phyloP scores from a whole-genome alignment of 2,797 vertebrate genomes.

The Chaetophractus vellerosus region DNA sequence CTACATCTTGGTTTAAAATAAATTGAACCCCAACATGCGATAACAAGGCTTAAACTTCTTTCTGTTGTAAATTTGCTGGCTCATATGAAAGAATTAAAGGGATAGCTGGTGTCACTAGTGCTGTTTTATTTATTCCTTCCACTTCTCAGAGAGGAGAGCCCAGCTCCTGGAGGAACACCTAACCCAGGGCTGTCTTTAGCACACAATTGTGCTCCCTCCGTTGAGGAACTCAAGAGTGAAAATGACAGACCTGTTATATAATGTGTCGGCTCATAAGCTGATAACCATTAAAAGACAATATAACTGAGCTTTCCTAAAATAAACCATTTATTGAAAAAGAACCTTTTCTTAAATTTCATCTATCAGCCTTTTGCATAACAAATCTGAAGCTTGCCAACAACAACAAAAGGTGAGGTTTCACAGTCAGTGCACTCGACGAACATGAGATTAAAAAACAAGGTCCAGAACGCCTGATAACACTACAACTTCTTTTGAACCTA shows the following conservation, averaged over 20 bases:
- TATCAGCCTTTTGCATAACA: conserved; percentile 90
- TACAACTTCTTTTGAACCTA: conserved; percentile 88
- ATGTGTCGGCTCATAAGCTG: neutral
- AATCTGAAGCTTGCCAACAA: conserved; percentile 89
- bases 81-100: neutral
- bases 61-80: neutral
- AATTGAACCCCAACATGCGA: neutral
- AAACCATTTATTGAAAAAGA: conserved; percentile 94
- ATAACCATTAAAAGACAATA: conserved; percentile 38
- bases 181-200: fast-evolving
- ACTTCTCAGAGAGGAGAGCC: neutral
- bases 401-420: conserved; percentile 88
- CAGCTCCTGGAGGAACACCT: fast-evolving
- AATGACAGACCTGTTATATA: neutral
- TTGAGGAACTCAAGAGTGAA: neutral
- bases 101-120: neutral
- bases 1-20: neutral
- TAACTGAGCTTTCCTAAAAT: conserved; percentile 91
- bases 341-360: conserved; percentile 87
- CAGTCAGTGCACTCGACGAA: conserved; percentile 92
- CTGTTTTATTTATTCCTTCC: fast-evolving
- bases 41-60: neutral
- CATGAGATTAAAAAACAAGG: conserved; percentile 88
- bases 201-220: neutral
- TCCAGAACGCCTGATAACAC: conserved; percentile 89